A percentile compares a stretch with the other conserved stretches of the same genome.
Conservation (phyloP, 2,113 vertebrate genomes). For the Syngnathus floridae region DNA sequence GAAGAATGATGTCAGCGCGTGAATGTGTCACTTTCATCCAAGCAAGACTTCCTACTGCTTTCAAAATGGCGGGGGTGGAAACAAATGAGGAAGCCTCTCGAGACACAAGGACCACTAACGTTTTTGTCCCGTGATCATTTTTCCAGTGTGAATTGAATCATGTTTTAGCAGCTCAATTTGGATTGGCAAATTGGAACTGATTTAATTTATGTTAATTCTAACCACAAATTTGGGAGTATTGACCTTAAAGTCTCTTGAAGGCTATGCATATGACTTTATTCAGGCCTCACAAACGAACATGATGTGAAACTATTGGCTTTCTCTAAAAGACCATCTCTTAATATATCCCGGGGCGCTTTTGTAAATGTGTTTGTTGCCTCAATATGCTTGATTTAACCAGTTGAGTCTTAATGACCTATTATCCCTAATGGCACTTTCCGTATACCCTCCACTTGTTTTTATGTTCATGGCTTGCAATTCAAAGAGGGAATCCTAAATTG, state of each 20-base stretch:
- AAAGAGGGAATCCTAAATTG: slow-evolving; percentile 13
- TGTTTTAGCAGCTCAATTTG: neutral
- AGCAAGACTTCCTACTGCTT: slow-evolving; percentile 26
- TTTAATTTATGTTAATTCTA: no score
- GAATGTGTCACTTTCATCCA: slow-evolving; percentile 30
- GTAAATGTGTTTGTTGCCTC: slow-evolving; percentile 30
- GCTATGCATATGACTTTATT: neutral
- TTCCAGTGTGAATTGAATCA: neutral
- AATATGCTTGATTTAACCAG: slow-evolving; percentile 28
- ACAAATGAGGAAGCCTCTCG: neutral
- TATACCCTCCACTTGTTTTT: slow-evolving; percentile 40
- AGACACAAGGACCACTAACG: neutral
- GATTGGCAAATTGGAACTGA: neutral
- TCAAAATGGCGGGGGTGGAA: slow-evolving; percentile 11
- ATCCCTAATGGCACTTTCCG: slow-evolving; percentile 25
- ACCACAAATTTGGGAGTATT: no score
- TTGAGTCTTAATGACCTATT: slow-evolving; percentile 37
- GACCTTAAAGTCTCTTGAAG: neutral
- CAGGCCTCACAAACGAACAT: neutral
- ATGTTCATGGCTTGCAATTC: slow-evolving; percentile 31
- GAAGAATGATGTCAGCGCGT: slow-evolving; percentile 32
- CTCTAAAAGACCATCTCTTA: slow-evolving; percentile 3
- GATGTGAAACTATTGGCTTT: neutral
- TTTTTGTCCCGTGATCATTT: neutral
- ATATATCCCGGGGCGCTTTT: slow-evolving; percentile 21